Base-by-base conservation (phyloP, 35 echinoderm and acorn worm genomes). In the Lytechinus variegatus region DNA sequence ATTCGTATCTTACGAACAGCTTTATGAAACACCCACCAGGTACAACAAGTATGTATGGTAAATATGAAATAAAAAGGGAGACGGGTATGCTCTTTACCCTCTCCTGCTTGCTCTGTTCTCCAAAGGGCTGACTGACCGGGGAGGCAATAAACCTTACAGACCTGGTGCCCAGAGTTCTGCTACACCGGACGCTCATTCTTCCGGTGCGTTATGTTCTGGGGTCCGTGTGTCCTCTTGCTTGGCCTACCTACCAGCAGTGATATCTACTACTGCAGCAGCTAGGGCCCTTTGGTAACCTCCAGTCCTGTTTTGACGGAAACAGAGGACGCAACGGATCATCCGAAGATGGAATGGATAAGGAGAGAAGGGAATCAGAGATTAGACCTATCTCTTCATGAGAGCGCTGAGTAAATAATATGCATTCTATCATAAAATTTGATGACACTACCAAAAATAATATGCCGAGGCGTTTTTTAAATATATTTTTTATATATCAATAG, bases 341-440 rank as follows among this genome's bases (percentile, higher is more conserved):
- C 21, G 19, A 24, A 79, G 66, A 79, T 79, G 66, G 66, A 79
- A n/a, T 10, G 88, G 88, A 90, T 90, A 90, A 90, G 66, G n/a
- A n/a, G 29, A 90, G 88, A 90, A 10, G 88, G 88, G 88, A 90
- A 90, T 9, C 66, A 79, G 16, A 79, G 66, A 79, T 79, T 79
- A 79, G 66, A 19, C 88, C 88, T 54, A 90, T 90, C 29, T 90
- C 88, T 90, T 90, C 27, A 27, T 90, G 7, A 28, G 4, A 54
- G 16, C 88, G 52, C 88, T 90, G 88, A 14, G 88, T 90, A 28
- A 90, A 90, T 44, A 90, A 44, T 90, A 19, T 90, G 28, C 52
- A 54, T 12, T 54, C 88, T 29, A 90, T 90, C 33, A 90, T 90
- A 90, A 90, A 90, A 90, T 52, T 90, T 90, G 88, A 90, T 90